Evolutionary conservation across 2,797 vertebrate genomes (phyloP).

Genomic region (Gallirallus australis): DNA sequence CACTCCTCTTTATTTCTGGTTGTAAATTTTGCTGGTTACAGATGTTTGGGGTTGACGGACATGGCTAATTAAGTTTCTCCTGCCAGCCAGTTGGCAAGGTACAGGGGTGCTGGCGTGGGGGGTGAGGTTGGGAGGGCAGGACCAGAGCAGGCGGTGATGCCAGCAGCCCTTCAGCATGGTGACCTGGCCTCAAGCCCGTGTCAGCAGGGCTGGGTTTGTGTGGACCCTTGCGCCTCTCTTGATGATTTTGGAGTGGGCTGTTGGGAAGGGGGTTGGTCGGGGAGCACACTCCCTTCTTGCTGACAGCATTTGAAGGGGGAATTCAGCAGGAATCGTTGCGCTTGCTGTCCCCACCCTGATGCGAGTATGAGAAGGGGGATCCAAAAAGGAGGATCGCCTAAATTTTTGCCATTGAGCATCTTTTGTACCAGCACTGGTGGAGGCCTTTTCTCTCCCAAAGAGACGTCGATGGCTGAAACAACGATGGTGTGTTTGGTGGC

Average conservation of each 20-base stretch:
- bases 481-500: background rate
- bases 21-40: constrained; percentile 73
- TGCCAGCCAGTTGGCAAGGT: constrained; percentile 31
- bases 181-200: accelerated
- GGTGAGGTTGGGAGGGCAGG: background rate
- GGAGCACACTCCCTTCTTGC: background rate
- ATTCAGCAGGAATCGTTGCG: background rate
- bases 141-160: background rate
- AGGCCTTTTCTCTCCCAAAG: background rate
- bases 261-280: background rate
- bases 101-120: background rate
- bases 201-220: background rate
- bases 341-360: background rate
- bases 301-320: background rate
- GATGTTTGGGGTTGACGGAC: constrained; percentile 67
- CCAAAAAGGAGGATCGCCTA: background rate
- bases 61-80: constrained; percentile 59
- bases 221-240: background rate
- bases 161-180: background rate
- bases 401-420: background rate
- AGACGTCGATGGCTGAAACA: background rate
- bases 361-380: accelerated
- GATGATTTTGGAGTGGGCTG: background rate
- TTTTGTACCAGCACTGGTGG: background rate
- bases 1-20: constrained; percentile 75